phyloP scores from a whole-genome alignment of 2,797 vertebrate species.

The Peromyscus eremicus region DNA sequence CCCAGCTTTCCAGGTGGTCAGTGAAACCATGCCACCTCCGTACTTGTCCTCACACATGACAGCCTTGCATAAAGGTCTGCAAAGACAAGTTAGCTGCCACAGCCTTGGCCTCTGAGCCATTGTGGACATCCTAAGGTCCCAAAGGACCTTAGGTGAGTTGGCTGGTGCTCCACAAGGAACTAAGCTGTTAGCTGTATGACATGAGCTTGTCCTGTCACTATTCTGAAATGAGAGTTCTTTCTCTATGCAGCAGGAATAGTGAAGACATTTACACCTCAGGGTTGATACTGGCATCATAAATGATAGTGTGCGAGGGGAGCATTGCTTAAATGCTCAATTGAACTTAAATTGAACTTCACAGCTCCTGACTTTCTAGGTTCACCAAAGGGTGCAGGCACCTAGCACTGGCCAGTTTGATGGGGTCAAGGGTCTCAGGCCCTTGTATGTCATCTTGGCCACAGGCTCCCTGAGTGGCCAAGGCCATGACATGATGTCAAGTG shows the following conservation, averaged over 20 bases:
- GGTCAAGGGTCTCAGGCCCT: no score
- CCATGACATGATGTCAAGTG: no score
- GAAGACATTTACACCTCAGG: not conserved
- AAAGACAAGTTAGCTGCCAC: not conserved
- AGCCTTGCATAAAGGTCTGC: not conserved
- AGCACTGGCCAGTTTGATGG: no score
- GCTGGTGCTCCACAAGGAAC: not conserved
- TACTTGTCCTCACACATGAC: not conserved
- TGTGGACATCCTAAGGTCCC: not conserved
- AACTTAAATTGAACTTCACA: not conserved
- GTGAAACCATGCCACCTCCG: no score
- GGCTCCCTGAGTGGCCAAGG: no score
- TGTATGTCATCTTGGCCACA: no score
- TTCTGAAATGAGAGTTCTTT: not conserved
- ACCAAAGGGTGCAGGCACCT: no score
- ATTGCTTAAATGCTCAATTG: no score
- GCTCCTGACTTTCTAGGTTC: not conserved
- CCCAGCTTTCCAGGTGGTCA: not conserved
- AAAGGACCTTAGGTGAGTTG: not conserved
- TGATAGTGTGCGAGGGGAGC: not conserved
- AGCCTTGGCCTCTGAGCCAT: not conserved
- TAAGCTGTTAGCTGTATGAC: no score
- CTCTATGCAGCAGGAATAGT: not conserved
- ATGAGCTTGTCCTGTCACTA: not conserved
- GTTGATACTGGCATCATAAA: not conserved